phyloP scores from a whole-genome alignment of 2,888 invertebrate species.

The Lydus trimaculatus region DNA sequence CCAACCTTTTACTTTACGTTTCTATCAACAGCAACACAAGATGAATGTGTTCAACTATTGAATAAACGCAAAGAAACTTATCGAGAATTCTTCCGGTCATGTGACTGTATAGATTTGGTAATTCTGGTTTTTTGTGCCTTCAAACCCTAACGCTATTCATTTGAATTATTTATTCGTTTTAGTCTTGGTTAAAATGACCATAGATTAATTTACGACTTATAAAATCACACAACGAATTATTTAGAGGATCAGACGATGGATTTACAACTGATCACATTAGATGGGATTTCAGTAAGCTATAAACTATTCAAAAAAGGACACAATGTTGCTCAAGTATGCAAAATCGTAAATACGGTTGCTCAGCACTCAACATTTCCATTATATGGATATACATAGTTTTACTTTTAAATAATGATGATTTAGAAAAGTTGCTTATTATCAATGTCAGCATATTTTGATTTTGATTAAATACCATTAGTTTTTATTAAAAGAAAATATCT shows the following conservation, averaged over 20 bases:
- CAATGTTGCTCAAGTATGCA: slow-evolving; percentile 15
- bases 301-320: not conserved
- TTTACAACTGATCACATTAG: slow-evolving; percentile 15
- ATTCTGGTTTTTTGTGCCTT: not conserved
- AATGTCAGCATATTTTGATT: not conserved
- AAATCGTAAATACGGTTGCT: not conserved
- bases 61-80: not conserved
- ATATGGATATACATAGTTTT: not conserved
- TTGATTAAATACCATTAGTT: not conserved
- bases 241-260: slow-evolving; percentile 21
- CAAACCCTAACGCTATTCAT: slow-evolving; percentile 15
- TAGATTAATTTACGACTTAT: slow-evolving; percentile 34
- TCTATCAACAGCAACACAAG: slow-evolving; percentile 34
- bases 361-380: not conserved
- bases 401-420: no score
- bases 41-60: slow-evolving; percentile 24
- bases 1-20: slow-evolving; percentile 31
- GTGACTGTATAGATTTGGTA: not conserved
- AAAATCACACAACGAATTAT: slow-evolving; percentile 26
- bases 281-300: not conserved
- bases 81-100: slow-evolving; percentile 1
- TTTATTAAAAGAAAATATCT: not conserved
- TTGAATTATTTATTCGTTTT: slow-evolving; percentile 29
- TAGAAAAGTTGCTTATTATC: no score
- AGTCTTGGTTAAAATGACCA: slow-evolving; percentile 14